phyloP scores from a whole-genome alignment of 2,888 invertebrate species.

The Conomelus anceps region DNA sequence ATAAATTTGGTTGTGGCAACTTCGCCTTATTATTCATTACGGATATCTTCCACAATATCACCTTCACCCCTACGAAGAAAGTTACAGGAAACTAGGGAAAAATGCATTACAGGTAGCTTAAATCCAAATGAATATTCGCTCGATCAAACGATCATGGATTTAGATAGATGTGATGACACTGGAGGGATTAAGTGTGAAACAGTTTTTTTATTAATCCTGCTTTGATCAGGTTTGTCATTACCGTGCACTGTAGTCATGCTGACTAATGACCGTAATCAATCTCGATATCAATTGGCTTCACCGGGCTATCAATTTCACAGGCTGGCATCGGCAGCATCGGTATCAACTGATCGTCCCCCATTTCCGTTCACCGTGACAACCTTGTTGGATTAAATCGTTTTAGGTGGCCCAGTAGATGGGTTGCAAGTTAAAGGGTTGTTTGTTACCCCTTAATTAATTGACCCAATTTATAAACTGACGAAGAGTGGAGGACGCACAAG shows the following conservation, averaged over 20 bases:
- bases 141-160: neutral
- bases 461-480: neutral
- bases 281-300: neutral
- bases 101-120: neutral
- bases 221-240: neutral
- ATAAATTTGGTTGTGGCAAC: no score
- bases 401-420: no score
- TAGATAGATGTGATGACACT: neutral
- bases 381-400: neutral
- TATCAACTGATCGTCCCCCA: neutral
- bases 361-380: neutral
- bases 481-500: neutral
- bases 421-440: neutral
- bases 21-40: no score
- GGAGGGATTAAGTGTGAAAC: neutral
- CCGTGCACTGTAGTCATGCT: neutral
- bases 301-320: neutral
- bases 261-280: neutral
- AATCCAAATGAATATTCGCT: neutral
- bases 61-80: no score
- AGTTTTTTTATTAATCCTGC: neutral
- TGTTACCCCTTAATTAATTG: neutral
- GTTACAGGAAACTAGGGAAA: neutral
- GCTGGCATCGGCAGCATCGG: neutral
- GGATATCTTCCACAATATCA: no score